Base-by-base conservation (phyloP, 2,797 vertebrate species). In the Naso thynnoides region DNA sequence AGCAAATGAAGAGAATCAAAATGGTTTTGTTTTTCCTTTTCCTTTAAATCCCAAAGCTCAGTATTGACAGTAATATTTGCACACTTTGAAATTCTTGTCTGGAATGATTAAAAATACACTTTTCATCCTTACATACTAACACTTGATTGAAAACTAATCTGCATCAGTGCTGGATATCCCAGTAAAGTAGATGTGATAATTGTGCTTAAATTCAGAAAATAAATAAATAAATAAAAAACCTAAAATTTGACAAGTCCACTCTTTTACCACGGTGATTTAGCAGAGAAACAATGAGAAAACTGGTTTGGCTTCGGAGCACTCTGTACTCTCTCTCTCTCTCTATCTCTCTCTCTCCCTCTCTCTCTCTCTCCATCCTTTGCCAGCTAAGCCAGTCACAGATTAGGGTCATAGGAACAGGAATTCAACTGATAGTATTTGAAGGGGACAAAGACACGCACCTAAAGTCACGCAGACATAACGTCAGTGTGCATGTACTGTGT, bases 361-460 rank as follows among this genome's bases (percentile, higher is more conserved):
- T 38, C 57, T 31, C 47, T 65, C 45, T 54, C 36, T 39, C 57
- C 27, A 31, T 56, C 39, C 33, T 76, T 69, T 80, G 62, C 74
- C 70, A 83, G 64, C 53, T 83, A 87, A 88, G 39, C 57, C 67
- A 77, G 41, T 48, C 57, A 68, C 77, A 85, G 87, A 92, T 92
- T 89, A 90, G 68, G 84, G 87, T 86, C 82, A 87, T 38, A 24
- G 41, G 71, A 76, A 56, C 61, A 83, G 66, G 66, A 87, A 45
- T 65, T 73, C 23, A 73, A 61, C 56, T 62, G 70, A 83, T 54
- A 76, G 66, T 59, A 73, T 70, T 9, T 66, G 23, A 70, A 60
- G 36, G n/a, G 73, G 49, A 49, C 29, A 62, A 27, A 31, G 16
- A 8, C 36, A 38, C n/a, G 13, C 49, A 64, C 33, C 13, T 36